phyloP scores from a whole-genome alignment of 2,113 vertebrate species.

The zebrafish (Danio rerio) region GRCz12tu NC_133179.1:26026501-26027000 shows the following conservation, averaged over 20 bases:
- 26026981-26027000: background rate
- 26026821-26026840: conserved; percentile 40
- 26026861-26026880: background rate
- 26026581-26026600: too few relatives aligned
- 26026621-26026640: too few relatives aligned
- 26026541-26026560: too few relatives aligned
- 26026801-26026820: conserved; percentile 40
- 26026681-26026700: too few relatives aligned
- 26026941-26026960: background rate
- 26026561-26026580: too few relatives aligned
- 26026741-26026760: background rate
- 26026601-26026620: too few relatives aligned
- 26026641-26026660: too few relatives aligned
- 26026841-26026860: conserved; percentile 2
- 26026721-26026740: background rate
- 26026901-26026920: background rate
- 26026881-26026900: conserved; percentile 26
- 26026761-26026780: conserved; percentile 1
- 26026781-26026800: conserved; percentile 43
- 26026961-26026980: background rate
- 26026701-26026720: background rate
- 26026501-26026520: too few relatives aligned
- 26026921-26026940: background rate
- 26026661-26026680: too few relatives aligned
- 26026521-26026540: too few relatives aligned